Percentiles rank a stretch among this genome's conserved stretches.
phyloP scores from a whole-genome alignment of 2,888 invertebrate genomes.

The Callimorpha dominula region DNA sequence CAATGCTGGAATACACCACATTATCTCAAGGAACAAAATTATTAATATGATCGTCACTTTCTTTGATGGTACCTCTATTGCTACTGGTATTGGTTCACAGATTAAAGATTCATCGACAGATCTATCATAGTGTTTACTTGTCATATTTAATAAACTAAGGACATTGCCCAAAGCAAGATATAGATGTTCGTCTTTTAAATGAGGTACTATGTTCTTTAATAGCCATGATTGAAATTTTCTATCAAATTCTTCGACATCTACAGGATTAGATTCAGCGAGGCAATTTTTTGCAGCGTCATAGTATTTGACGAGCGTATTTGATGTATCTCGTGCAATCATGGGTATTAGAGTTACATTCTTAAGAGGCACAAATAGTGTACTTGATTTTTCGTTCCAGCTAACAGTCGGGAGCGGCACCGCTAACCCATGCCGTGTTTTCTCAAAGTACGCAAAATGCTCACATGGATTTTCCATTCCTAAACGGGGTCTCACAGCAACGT shows the following conservation, averaged over 20 bases:
- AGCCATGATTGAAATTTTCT: constrained; percentile 86
- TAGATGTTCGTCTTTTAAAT: constrained; percentile 87
- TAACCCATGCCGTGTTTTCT: constrained; percentile 61
- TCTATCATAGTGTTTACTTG: constrained; percentile 41
- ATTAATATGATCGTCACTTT: constrained; percentile 64
- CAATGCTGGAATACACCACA: constrained; percentile 72
- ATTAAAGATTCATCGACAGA: neutral
- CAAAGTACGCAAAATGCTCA: constrained; percentile 65
- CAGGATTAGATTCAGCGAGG: constrained; percentile 68
- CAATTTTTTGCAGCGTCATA: constrained; percentile 86
- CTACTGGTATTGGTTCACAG: constrained; percentile 32
- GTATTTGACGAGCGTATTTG: constrained; percentile 84
- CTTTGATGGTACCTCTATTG: constrained; percentile 57
- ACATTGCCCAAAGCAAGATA: constrained; percentile 86
- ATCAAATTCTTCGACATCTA: constrained; percentile 78
- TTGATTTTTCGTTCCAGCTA: constrained; percentile 83
- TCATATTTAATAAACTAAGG: constrained; percentile 68
- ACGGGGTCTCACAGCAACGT: constrained; percentile 44
- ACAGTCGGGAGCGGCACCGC: constrained; percentile 87
- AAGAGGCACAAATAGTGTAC: constrained; percentile 88
- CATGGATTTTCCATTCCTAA: constrained; percentile 63
- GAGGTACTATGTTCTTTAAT: constrained; percentile 78
- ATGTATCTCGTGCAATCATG: constrained; percentile 59
- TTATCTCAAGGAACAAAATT: constrained; percentile 69
- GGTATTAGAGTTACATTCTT: constrained; percentile 68